Base-by-base conservation (phyloP, 2,797 vertebrate genomes). In the Chrosomus eos region DNA sequence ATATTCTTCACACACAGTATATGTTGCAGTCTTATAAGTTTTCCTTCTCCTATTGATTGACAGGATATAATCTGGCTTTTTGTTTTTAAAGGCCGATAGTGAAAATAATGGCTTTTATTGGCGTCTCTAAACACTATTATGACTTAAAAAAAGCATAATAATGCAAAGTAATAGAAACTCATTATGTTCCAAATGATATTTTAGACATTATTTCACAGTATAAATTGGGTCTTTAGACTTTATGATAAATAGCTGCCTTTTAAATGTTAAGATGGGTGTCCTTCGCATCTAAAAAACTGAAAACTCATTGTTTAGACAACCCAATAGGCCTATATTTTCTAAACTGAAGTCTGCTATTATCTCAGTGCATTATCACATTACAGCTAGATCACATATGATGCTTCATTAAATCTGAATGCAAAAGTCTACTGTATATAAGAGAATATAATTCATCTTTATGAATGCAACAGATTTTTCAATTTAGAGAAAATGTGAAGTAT, bases 391-490 rank as follows among this genome's bases (percentile, higher is more conserved):
- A 23, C 13, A 64, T 10, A 14, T n/a, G 43, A 67, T 23, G 51
- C 55, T 64, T 38, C 7, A 72, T 60, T 48, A 79, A 16, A 55
- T 64, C 28, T 4, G 33, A 62, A 33, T 38, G 19, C 28, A 14
- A 79, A 28, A 55, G n/a, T 2, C 7, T 14, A 18, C n/a, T 45
- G 45, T 48, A 48, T 43, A 45, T 16, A 48, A 48, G 45, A 48
- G 21, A 3, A 51, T 28, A 36, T 6, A 6, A 3, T 36, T 38
- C 11, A 58, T 33, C 26, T 4, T 31, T 28, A 68, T 43, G 9
- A n/a, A 60, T 3, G 18, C 53, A 51, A 84, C 11, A 33, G 4
- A 85, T 62, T 84, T 28, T 58, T 58, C n/a, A 43, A 16, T 77
- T 40, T 19, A 33, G 9, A 43, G 72, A 68, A 38, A 45, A 70